A percentile compares a stretch with the other conserved stretches of the same genome.
phyloP scores from a whole-genome alignment of 2,888 invertebrate species.

The Caenorhabditis doughertyi region DNA sequence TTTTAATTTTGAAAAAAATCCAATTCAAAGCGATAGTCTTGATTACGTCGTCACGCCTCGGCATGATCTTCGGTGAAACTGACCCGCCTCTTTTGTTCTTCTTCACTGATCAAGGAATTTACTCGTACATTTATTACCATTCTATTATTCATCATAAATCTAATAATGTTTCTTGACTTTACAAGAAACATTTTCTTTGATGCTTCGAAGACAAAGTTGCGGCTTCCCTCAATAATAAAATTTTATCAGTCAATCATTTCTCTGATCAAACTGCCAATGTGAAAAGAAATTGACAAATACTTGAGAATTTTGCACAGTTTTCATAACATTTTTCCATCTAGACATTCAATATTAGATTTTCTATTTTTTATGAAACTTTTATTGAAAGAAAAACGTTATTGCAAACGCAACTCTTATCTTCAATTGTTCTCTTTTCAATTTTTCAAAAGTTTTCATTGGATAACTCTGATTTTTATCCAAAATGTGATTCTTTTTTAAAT shows the following conservation, averaged over 20 bases:
- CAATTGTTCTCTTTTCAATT: no score
- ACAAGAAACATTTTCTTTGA: no score
- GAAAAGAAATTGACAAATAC: neutral
- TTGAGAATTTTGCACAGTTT: no score
- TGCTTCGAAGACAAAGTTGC: no score
- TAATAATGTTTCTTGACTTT: no score
- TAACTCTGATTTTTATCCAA: neutral
- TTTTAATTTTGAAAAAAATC: slow-evolving; percentile 3
- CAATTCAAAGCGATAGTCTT: slow-evolving; percentile 7
- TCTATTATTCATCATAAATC: neutral
- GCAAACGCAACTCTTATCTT: no score
- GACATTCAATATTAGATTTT: no score
- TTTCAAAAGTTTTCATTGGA: neutral
- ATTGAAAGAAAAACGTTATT: no score
- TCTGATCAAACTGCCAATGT: slow-evolving; percentile 19
- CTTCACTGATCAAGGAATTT: slow-evolving; percentile 6
- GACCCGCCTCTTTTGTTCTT: slow-evolving; percentile 15
- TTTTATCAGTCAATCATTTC: slow-evolving; percentile 15
- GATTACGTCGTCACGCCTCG: slow-evolving; percentile 24
- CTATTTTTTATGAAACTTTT: no score
- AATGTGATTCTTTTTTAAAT: neutral
- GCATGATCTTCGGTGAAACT: slow-evolving; percentile 11
- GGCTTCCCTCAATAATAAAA: neutral
- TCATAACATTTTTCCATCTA: no score
- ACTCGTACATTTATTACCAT: slow-evolving; percentile 11